Evolutionary conservation across 2,113 vertebrate genomes (phyloP), one percentile per base, ranked within the genome.

Genomic region (Hemicordylus capensis): DNA sequence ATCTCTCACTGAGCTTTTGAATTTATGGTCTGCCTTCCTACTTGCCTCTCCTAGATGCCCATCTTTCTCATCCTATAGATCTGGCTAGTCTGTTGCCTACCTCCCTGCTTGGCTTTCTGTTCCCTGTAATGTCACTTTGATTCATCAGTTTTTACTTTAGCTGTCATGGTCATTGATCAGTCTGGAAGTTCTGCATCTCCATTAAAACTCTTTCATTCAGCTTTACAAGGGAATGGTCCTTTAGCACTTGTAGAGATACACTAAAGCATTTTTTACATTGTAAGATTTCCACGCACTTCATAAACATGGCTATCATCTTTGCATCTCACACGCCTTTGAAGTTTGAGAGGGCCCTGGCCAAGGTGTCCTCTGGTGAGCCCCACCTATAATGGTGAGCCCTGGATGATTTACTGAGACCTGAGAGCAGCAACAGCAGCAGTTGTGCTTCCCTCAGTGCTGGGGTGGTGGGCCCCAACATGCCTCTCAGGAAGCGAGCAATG

Each of bases 11-110:
- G 44, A 91, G 56, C 24, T 11, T n/a, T 73, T 81, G 76, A 44
- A 83, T 92, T 91, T 92, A 89, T 77, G 39, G 56, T 87, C 39
- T 90, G 76, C 22, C 37, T 20, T 24, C 82, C 89, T 85, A 77
- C 75, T 39, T 88, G 76, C 76, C 63, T 91, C 79, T 89, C 59
- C 83, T 85, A 74, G 39, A 80, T 73, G 54, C 37, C 78, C 85
- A 56, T 80, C 80, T 56, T 70, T 77, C 63, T 88, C 51, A 88
- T 87, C 73, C 24, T 74, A 75, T 20, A 59, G 69, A 37, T 85
- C 87, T 85, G 28, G 73, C 81, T 72, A 87, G 87, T 76, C 54
- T 89, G 22, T 84, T 64, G 61, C 75, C 34, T 86, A 90, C 74
- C 63, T 80, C 39, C 69, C 84, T 84, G 51, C 54, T 79, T 63